Conservation (phyloP, 2,888 invertebrate genomes). For the Acrobeloides nanus region DNA sequence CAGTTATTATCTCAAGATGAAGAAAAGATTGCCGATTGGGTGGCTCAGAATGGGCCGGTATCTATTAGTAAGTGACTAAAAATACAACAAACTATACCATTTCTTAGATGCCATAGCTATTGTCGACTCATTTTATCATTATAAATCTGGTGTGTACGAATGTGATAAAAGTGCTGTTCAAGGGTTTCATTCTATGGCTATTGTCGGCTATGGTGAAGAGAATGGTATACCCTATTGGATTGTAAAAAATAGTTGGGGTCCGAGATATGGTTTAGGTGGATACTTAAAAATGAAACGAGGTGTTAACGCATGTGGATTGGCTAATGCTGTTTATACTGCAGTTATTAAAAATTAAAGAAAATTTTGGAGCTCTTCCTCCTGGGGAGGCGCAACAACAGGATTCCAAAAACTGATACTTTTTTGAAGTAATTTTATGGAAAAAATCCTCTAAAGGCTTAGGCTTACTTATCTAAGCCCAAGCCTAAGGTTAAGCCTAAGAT, state of each 20-base stretch:
- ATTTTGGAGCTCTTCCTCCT: no score
- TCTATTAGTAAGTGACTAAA: slow-evolving; percentile 36
- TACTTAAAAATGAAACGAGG: slow-evolving; percentile 37
- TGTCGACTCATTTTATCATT: no score
- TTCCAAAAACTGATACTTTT: no score
- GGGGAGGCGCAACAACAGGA: no score
- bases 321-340: slow-evolving; percentile 21
- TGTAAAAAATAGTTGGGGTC: slow-evolving; percentile 43
- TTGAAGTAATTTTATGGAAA: no score
- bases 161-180: slow-evolving; percentile 25
- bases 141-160: slow-evolving; percentile 35
- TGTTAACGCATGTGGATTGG: slow-evolving; percentile 38
- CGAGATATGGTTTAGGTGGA: slow-evolving; percentile 31
- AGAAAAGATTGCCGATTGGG: slow-evolving; percentile 38
- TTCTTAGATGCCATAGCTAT: no score
- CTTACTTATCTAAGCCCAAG: no score
- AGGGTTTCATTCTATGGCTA: slow-evolving; percentile 39
- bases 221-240: slow-evolving; percentile 33
- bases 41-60: slow-evolving; percentile 37
- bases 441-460: no score
- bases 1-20: slow-evolving; percentile 25
- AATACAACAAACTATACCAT: no score
- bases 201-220: slow-evolving; percentile 40
- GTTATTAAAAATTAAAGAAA: no score
- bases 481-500: no score